Base-by-base conservation (phyloP, 2,888 invertebrate species). In the Catocala fraxini region DNA sequence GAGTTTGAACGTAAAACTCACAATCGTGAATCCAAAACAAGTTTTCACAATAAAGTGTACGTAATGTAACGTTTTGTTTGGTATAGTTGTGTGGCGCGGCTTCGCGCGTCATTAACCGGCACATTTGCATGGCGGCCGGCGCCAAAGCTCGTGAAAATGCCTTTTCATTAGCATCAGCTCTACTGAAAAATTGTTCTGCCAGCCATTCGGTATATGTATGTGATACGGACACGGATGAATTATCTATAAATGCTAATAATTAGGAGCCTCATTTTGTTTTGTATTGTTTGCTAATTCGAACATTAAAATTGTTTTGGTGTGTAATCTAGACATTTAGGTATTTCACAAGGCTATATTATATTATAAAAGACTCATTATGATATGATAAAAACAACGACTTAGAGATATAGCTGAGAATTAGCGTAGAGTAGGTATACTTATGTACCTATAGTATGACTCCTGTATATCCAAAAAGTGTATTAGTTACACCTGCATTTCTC, bases 131-230 rank as follows among this genome's bases (percentile, higher is more conserved):
- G 89, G 77, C 86, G 89, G 87, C 83, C 90, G 89, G 88, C 90
- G 91, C 92, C 93, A 92, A 90, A 90, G 83, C 90, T 93, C 92
- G 92, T 93, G 93, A 91, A 93, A 92, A 91, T 89, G 91, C 89
- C 89, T 88, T 89, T 93, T 93, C 93, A 92, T 93, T 93, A 93
- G 85, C 91, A 91, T 91, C 91, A 90, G 90, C 86, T 88, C 81
- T 81, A 85, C 89, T 91, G 90, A 92, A 91, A 91, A 91, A 92
- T 89, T 85, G 90, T 88, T 91, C 83, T 84, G 84, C 80, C 85
- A 85, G 80, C 83, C 82, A 82, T 81, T 82, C 77, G 81, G 79
- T 25, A 25, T 25, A 25, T 82, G 77, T 75, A 73, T 75, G 68
- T 66, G 73, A 77, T 75, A 72, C 65, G 67, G 71, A 73, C 70